These are phyloP conservation scores for Cirrhinus mrigala DNA, from an alignment of 2,797 vertebrate genomes.

Conservation along the genomic window DNA sequence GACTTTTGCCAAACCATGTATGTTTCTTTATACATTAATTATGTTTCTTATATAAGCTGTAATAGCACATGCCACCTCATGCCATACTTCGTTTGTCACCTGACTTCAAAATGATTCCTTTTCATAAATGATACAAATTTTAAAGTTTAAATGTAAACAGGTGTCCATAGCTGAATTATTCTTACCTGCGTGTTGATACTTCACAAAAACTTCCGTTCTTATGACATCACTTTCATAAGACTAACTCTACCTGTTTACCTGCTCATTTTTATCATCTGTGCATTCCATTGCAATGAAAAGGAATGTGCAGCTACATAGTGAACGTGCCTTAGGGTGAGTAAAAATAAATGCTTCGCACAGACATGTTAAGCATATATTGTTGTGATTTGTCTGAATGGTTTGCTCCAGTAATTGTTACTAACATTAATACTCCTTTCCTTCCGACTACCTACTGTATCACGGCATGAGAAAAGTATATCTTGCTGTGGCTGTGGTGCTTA, in stretches of 20 bases:
- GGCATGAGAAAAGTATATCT: neutral
- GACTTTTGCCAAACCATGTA: neutral
- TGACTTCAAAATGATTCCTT: neutral
- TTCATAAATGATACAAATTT: neutral
- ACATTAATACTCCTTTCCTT: neutral
- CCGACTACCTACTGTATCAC: neutral
- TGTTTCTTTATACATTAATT: neutral
- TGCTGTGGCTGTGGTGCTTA: neutral
- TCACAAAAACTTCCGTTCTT: neutral
- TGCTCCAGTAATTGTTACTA: neutral
- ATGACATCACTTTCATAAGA: neutral
- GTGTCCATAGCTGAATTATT: neutral
- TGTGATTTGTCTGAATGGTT: neutral
- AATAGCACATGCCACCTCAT: neutral
- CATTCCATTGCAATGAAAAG: neutral
- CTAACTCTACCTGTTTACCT: slow-evolving; percentile 3
- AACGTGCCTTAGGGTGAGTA: neutral
- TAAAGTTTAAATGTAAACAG: neutral
- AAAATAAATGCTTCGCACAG: neutral
- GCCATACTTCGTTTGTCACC: neutral
- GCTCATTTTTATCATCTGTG: neutral
- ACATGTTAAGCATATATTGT: neutral
- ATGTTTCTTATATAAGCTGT: neutral
- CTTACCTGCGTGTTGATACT: slow-evolving; percentile 4
- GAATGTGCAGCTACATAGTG: neutral